Percentiles rank a stretch among this genome's conserved stretches.
These are phyloP conservation scores for Chascanopsetta lugubris DNA, from an alignment of 2,113 vertebrate genomes.

Conservation along the genomic window DNA sequence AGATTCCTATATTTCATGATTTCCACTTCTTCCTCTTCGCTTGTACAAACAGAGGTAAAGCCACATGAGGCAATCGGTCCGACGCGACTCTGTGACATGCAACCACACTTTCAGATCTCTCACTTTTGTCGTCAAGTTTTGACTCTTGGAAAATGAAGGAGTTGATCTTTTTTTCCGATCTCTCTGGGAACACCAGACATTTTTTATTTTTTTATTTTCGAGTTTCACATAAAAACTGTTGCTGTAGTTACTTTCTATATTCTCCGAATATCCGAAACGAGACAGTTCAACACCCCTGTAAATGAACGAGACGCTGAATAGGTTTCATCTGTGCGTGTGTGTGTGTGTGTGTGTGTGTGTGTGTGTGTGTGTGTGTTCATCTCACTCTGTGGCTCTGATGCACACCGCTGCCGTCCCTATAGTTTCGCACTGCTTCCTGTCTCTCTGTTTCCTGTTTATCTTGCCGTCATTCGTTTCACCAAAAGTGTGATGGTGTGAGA, in stretches of 20 bases:
- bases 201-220: too few relatives aligned
- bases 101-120: conserved; percentile 65
- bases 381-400: conserved; percentile 65
- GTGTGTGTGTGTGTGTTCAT: conserved; percentile 43
- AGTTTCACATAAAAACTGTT: not conserved
- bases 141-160: conserved; percentile 48
- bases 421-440: conserved; percentile 80
- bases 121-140: conserved; percentile 46
- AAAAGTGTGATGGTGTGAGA: conserved; percentile 76
- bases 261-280: not conserved
- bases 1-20: conserved; percentile 95
- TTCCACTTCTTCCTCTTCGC: conserved; percentile 92
- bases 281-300: not conserved
- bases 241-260: not conserved
- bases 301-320: conserved; percentile 1
- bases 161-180: conserved; percentile 29
- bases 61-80: conserved; percentile 86
- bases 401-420: conserved; percentile 74
- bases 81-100: conserved; percentile 83
- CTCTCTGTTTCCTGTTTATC: conserved; percentile 83
- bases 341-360: conserved; percentile 1
- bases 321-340: too few relatives aligned
- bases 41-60: conserved; percentile 85
- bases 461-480: conserved; percentile 78
- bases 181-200: conserved; percentile 20